These are phyloP conservation scores for Lasioglossum morio DNA, from an alignment of 2,888 invertebrate genomes.

Conservation along the genomic window DNA sequence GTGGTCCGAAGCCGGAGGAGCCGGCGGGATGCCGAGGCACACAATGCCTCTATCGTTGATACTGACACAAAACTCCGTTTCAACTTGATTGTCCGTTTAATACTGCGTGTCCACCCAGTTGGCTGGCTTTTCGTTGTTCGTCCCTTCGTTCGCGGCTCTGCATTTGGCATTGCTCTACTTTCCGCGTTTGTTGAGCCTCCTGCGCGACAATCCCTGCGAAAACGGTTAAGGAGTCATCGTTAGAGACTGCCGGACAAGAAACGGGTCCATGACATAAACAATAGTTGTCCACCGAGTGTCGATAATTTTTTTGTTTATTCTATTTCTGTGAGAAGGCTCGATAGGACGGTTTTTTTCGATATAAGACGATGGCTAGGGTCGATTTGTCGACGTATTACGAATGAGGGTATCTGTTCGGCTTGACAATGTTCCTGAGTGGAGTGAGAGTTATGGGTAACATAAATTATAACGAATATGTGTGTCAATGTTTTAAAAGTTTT, in stretches of 20 bases:
- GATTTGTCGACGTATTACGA: no score
- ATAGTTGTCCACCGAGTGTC: not conserved
- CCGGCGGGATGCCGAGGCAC: constrained; percentile 24
- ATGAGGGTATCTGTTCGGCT: no score
- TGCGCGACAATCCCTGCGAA: not conserved
- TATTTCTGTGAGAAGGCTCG: not conserved
- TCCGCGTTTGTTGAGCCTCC: constrained; percentile 35
- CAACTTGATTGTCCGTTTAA: constrained; percentile 68
- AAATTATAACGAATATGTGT: no score
- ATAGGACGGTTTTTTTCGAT: no score
- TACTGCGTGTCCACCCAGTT: constrained; percentile 48
- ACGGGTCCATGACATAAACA: not conserved
- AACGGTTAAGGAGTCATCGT: not conserved
- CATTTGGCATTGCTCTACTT: constrained; percentile 70
- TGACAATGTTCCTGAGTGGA: no score
- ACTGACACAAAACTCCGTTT: constrained; percentile 50
- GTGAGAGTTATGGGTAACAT: no score
- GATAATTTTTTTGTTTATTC: not conserved
- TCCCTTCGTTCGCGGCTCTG: constrained; percentile 31
- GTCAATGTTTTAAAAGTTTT: no score
- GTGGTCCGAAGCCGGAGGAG: constrained; percentile 50
- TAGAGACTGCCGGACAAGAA: not conserved
- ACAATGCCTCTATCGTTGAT: constrained; percentile 62
- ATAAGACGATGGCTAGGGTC: no score
- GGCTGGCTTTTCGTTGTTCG: constrained; percentile 53